These are phyloP conservation scores for Oryzias sinensis DNA, from an alignment of 2,797 vertebrate species.

Conservation along the genomic window DNA sequence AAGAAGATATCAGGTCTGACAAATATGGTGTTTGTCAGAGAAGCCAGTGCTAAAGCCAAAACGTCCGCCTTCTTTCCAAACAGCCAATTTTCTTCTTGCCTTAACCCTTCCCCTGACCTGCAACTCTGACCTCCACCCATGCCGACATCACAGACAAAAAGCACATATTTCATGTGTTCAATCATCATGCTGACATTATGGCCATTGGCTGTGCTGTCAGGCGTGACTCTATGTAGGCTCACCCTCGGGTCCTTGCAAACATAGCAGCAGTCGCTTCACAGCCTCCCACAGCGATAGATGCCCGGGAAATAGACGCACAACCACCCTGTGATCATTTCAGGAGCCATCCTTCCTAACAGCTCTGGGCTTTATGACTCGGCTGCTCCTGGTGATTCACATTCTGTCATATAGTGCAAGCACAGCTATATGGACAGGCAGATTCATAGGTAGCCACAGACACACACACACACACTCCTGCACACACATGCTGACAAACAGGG, in stretches of 20 bases:
- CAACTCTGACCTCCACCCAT: conserved; percentile 66
- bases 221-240: conserved; percentile 59
- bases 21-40: conserved; percentile 66
- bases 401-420: conserved; percentile 66
- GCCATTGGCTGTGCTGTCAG: conserved; percentile 70
- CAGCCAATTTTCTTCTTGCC: conserved; percentile 72
- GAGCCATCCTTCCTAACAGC: conserved; percentile 72
- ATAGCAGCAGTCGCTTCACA: conserved; percentile 40
- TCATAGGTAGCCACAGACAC: conserved; percentile 42
- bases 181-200: conserved; percentile 72
- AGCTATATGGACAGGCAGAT: conserved; percentile 61
- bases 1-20: conserved; percentile 59
- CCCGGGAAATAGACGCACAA: conserved; percentile 58
- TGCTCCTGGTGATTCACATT: conserved; percentile 67
- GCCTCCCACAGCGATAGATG: conserved; percentile 56
- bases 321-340: conserved; percentile 69
- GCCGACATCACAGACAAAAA: conserved; percentile 70
- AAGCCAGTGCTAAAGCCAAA: conserved; percentile 32
- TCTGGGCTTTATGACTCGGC: conserved; percentile 68
- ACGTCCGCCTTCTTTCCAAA: conserved; percentile 56
- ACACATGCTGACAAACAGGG: not conserved
- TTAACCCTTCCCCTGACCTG: conserved; percentile 72
- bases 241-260: conserved; percentile 51
- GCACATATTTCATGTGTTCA: conserved; percentile 76
- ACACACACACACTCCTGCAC: conserved; percentile 8